These are phyloP conservation scores for Buceros bicornis DNA, from an alignment of 2,797 vertebrate genomes.

Conservation along the genomic window DNA sequence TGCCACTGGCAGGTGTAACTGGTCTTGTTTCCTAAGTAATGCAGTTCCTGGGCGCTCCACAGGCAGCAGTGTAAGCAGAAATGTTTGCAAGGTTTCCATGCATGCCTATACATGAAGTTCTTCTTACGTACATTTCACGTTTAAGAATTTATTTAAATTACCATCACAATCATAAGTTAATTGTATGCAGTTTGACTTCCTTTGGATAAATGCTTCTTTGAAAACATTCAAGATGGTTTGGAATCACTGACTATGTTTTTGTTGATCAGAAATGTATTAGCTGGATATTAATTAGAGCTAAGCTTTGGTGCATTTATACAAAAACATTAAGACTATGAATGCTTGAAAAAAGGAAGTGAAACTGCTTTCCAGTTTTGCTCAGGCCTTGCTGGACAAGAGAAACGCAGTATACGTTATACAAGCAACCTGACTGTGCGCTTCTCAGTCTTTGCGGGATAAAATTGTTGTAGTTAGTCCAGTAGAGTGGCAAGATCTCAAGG, in stretches of 20 bases:
- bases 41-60: background rate
- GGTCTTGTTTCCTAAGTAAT: background rate
- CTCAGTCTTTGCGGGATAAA: background rate
- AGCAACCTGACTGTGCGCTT: background rate
- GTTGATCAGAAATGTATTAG: slow-evolving; percentile 1
- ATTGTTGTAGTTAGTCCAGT: background rate
- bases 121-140: background rate
- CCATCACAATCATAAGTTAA: slow-evolving; percentile 19
- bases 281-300: slow-evolving; percentile 13
- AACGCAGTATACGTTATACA: background rate
- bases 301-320: slow-evolving; percentile 15
- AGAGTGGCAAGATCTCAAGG: background rate
- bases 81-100: background rate
- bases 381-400: background rate
- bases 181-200: background rate
- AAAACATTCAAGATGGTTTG: slow-evolving; percentile 3
- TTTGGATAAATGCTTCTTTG: slow-evolving; percentile 23
- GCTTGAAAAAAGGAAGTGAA: background rate
- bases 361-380: background rate
- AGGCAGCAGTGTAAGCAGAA: background rate
- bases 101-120: background rate
- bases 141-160: slow-evolving; percentile 38
- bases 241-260: slow-evolving; percentile 20
- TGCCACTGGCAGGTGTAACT: background rate
- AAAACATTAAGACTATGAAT: background rate